Base-by-base conservation (phyloP, 2,113 vertebrate genomes). In the Callopanchax toddi region DNA sequence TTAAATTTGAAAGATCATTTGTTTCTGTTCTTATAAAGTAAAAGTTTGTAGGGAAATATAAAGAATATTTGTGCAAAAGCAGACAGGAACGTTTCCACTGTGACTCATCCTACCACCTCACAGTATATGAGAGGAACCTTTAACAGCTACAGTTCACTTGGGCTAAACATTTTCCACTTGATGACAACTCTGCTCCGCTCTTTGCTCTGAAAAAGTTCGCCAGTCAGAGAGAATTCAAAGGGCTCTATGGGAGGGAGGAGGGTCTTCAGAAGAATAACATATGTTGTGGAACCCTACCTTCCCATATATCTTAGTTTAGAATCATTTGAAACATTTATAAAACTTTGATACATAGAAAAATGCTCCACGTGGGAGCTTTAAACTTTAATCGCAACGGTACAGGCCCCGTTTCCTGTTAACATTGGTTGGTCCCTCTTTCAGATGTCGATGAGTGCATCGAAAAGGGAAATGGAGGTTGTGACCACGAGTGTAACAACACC, bases 381-480 rank as follows among this genome's bases (percentile, higher is more conserved):
- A n/a, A n/a, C n/a, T n/a, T n/a, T n/a, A n/a, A n/a, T n/a, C n/a
- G n/a, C n/a, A n/a, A n/a, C n/a, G n/a, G n/a, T n/a, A n/a, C n/a
- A n/a, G n/a, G n/a, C n/a, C n/a, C n/a, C n/a, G 9, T 7, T 55
- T 57, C 45, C 3, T 44, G 44, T 71, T 56, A 11, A 60, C 76
- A 37, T 52, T 32, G 11, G 43, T 49, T 3, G 39, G 1, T 20
- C 11, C 7, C 46, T n/a, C 29, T 74, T 59, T 79, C 82, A 99
- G 97, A 99, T 91, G 82, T 97, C 21, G 83, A 99, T 22, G 97
- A 99, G 86, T 99, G 97, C 84, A 60, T 40, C 58, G 83, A 32
- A 0, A 72, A 67, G n/a, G 11, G n/a, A 60, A 96, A 97, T 0
- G 97, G 94, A 0, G 92, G 93, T 48, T 99, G 97, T 82, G 92